Evolutionary conservation across 2,797 vertebrate genomes (phyloP), one percentile per base, ranked within the genome.

Genomic region (Epinephelus malabaricus): DNA sequence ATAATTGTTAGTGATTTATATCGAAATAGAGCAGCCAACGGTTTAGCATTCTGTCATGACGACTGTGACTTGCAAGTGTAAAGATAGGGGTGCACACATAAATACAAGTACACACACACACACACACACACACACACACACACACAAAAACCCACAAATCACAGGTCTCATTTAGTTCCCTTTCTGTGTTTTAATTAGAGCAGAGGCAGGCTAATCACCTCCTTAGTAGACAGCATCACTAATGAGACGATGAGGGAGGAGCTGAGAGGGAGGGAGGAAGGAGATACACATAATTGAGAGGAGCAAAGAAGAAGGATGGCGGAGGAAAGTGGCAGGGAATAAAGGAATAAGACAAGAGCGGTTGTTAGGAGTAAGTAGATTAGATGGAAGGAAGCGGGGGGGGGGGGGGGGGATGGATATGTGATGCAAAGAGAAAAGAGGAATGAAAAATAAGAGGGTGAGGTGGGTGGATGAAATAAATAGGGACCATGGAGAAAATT

Each of bases 171-270:
- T 93, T 93, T 90, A 88, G 89, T 87, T 91, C 86, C 79, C 77
- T 90, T 90, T 94, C 89, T 89, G 80, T 87, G 87, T 93, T 93
- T 92, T 93, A 93, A 94, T 94, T 93, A 94, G 90, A 89, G 89
- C 87, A 40, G 58, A 89, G 81, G 86, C 86, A 83, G 86, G 86
- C 90, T 93, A 94, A 94, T 94, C 92, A 94, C 91, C 88, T 93
- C 88, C 92, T 94, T 91, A 93, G 91, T 92, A 88, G 92, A 93
- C 92, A 91, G 91, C 90, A 89, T 90, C 78, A 6, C 85, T 93
- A 93, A 94, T 90, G 92, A 93, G 92, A 93, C 83, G 81, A 90
- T 84, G 77, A 88, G 86, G 87, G 90, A 92, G 89, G 90, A 91
- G 92, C 79, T 78, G 88, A 76, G 83, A 72, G 64, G 79, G 76